Conservation (phyloP, 2,797 vertebrate species). For the Cyprinodon diabolis region DNA sequence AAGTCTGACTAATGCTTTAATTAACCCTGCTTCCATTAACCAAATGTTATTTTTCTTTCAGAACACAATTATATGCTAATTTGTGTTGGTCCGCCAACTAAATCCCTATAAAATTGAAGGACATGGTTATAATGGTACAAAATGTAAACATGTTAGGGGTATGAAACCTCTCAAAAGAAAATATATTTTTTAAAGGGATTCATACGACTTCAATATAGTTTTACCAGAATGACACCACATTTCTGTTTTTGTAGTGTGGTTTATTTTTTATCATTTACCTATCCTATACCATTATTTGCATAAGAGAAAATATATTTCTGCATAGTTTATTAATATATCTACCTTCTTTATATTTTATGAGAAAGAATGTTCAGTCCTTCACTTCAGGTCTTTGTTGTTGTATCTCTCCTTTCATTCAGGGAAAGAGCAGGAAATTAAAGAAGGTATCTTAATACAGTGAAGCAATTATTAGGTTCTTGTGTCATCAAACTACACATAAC, state of each 20-base stretch:
- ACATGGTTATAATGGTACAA: too few species aligned
- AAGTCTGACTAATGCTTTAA: background rate
- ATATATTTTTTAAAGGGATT: too few species aligned
- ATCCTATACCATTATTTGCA: constrained; percentile 29
- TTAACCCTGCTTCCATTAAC: too few species aligned
- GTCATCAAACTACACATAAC: constrained; percentile 17
- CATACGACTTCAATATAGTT: background rate
- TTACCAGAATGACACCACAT: background rate
- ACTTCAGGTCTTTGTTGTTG: constrained; percentile 26
- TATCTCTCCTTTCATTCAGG: constrained; percentile 28
- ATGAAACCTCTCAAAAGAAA: too few species aligned
- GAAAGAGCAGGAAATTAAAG: constrained; percentile 59
- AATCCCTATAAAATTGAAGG: too few species aligned
- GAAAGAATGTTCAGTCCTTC: constrained; percentile 19
- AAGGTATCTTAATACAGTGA: constrained; percentile 35
- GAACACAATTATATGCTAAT: too few species aligned
- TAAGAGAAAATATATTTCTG: constrained; percentile 8
- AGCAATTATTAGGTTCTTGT: constrained; percentile 51
- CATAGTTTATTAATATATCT: constrained; percentile 44
- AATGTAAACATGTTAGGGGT: too few species aligned
- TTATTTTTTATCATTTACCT: constrained; percentile 37
- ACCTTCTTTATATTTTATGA: constrained; percentile 34
- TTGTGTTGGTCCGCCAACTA: too few species aligned
- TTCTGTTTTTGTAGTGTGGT: constrained; percentile 34
- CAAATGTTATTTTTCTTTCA: too few species aligned